Base-by-base conservation (phyloP, 2,888 invertebrate species). In the Dermolepida albohirtum region DNA sequence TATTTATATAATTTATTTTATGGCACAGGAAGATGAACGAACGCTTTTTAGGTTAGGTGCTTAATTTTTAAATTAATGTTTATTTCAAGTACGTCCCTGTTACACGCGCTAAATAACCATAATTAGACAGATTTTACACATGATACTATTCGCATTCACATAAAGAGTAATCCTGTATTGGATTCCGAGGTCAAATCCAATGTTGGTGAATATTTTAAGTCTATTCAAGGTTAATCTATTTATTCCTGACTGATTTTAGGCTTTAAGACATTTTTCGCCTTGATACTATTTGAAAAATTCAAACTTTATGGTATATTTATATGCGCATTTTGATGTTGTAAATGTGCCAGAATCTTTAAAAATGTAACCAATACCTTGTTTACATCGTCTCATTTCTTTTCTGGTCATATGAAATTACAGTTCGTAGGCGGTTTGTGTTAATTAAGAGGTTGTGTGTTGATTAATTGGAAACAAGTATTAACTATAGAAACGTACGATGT, bases 131-230 rank as follows among this genome's bases (percentile, higher is more conserved):
- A 64, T 64, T 41, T 54, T 51, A 54, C 51, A 64, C 44, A 27
- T 29, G 50, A 49, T 50, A 64, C 51, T 40, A 59, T 59, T 12
- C 59, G 16, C 47, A 47, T 14, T 11, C 39, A 5, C 6, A 29
- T 29, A 34, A 34, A 41, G 16, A 14, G 57, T 16, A 41, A 22
- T 40, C 6, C 2, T 40, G 10, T 12, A 47, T 39, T 34, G 29
- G 39, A 34, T 62, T 54, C 29, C 52, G 66, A 66, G 59, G 66
- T 16, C 59, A 22, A 29, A 41, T 50, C 12, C 66, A 66, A 59
- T 66, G 59, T 47, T 57, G 49, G 22, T 27, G 40, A 64, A 64
- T 66, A 66, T 66, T 66, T 66, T 66, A 57, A 47, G 59, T 59
- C 44, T 29, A 54, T 34, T 40, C 64, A 64, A 64, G 64, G 64